phyloP scores from a whole-genome alignment of 2,888 invertebrate species.

The Ypsolopha scabrella region DNA sequence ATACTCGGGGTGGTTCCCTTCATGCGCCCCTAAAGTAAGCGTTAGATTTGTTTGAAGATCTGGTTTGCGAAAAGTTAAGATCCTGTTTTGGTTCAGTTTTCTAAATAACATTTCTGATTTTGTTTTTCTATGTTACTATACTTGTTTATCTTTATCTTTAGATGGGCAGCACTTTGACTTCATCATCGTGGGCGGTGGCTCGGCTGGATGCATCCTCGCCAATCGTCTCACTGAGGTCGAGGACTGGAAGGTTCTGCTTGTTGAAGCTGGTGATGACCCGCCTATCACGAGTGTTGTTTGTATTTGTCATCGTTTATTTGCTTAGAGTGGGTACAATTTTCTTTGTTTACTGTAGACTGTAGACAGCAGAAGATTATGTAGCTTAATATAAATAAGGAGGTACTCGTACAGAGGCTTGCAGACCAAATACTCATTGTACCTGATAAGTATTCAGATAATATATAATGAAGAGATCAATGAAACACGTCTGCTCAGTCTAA shows the following conservation, averaged over 20 bases:
- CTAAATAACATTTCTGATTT: background rate
- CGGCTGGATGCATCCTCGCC: constrained; percentile 4
- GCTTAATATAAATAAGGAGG: background rate
- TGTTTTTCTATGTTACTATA: background rate
- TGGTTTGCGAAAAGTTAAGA: background rate
- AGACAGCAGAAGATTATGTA: background rate
- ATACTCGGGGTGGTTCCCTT: too few species aligned
- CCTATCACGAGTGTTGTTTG: constrained; percentile 1
- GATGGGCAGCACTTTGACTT: constrained; percentile 3
- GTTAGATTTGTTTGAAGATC: background rate
- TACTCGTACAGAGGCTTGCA: background rate
- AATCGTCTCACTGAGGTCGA: constrained; percentile 2
- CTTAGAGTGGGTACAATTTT: background rate
- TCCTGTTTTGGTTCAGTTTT: background rate
- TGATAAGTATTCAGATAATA: background rate
- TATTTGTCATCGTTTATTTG: background rate
- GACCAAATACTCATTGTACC: background rate
- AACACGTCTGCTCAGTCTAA: too few species aligned
- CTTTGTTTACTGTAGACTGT: background rate
- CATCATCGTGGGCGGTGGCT: constrained; percentile 7
- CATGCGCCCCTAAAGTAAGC: background rate
- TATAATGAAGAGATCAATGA: too few species aligned
- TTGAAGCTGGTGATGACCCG: constrained; percentile 5
- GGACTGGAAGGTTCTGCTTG: constrained; percentile 1
- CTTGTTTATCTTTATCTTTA: background rate